Evolutionary conservation across 2,888 invertebrate species (phyloP).

Genomic region (Gastrophysa polygoni): DNA sequence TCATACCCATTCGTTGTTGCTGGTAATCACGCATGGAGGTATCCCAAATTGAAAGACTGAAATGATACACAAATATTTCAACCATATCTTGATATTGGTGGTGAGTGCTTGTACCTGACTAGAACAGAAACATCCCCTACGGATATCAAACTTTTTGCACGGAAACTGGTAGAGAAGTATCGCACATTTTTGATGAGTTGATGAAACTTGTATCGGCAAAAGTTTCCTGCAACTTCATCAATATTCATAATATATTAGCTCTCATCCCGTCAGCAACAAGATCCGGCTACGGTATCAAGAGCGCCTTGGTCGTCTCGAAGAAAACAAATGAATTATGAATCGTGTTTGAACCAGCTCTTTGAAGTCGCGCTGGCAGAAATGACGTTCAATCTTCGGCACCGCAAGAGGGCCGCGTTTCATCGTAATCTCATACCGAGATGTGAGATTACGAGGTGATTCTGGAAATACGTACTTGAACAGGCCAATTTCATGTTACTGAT

Average conservation of each 20-base stretch:
- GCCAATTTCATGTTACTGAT: no score
- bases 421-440: neutral
- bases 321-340: constrained; percentile 39
- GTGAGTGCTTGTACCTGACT: no score
- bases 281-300: constrained; percentile 26
- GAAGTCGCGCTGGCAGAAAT: constrained; percentile 30
- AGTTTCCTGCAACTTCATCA: constrained; percentile 22
- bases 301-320: constrained; percentile 27
- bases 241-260: constrained; percentile 28
- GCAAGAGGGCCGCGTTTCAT: neutral
- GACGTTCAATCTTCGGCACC: constrained; percentile 29
- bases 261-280: constrained; percentile 14
- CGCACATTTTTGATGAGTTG: neutral
- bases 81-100: no score
- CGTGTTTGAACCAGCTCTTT: constrained; percentile 33
- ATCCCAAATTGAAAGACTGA: no score
- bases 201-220: constrained; percentile 16
- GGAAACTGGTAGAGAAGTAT: no score
- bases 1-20: no score
- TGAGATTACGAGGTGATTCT: neutral
- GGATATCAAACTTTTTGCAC: no score
- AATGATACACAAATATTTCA: no score
- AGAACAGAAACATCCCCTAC: no score
- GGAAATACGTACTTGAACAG: no score
- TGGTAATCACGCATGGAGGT: no score